Conservation (phyloP, 35 echinoderm and acorn worm species). For the Ptychodera flava region DNA sequence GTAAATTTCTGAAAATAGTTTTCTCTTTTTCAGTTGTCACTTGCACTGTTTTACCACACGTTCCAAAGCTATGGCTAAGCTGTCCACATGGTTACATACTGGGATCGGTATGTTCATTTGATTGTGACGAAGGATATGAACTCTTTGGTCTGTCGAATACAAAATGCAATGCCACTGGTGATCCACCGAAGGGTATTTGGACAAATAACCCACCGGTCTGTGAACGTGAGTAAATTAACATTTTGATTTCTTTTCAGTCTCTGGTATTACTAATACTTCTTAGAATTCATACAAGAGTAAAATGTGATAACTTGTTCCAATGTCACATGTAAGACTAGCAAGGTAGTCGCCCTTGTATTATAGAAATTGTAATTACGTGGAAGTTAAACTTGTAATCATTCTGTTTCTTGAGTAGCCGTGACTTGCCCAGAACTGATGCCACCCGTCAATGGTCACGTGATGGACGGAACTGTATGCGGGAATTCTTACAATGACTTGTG, state of each 20-base stretch:
- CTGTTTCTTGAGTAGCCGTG: too few species aligned
- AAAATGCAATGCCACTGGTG: neutral
- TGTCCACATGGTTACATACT: neutral
- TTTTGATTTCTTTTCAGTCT: too few species aligned
- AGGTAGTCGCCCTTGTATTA: too few species aligned
- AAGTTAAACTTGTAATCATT: too few species aligned
- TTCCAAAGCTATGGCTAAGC: neutral
- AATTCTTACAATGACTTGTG: conserved; percentile 25
- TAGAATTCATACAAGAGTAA: too few species aligned
- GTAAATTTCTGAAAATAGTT: too few species aligned
- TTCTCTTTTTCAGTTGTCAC: neutral
- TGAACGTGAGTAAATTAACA: neutral
- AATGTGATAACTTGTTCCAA: too few species aligned
- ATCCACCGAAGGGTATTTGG: neutral
- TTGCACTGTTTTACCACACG: neutral
- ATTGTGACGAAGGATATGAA: conserved; percentile 54
- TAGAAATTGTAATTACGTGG: too few species aligned
- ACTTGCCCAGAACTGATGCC: conserved; percentile 20
- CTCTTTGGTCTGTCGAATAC: neutral
- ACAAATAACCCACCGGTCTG: neutral
- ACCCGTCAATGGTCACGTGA: conserved; percentile 25
- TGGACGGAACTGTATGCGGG: conserved; percentile 4
- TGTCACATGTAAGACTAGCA: too few species aligned
- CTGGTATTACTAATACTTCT: too few species aligned
- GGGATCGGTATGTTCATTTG: conserved; percentile 44